A percentile compares a stretch with the other conserved stretches of the same genome.
Conservation (phyloP, 2,113 vertebrate species). For the Fregata magnificens region DNA sequence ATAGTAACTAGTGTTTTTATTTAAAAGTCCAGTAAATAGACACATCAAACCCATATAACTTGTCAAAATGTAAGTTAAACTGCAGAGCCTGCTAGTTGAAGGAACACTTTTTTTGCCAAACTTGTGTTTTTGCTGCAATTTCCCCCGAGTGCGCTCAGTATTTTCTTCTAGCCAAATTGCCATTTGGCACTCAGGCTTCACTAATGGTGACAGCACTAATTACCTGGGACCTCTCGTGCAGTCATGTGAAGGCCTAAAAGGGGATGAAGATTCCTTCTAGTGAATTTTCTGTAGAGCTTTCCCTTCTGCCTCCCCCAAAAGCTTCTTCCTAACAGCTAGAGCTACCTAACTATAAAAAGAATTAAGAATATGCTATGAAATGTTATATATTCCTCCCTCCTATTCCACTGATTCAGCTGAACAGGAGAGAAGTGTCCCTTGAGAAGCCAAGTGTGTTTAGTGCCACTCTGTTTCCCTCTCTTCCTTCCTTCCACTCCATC, state of each 20-base stretch:
- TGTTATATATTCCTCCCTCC: not conserved
- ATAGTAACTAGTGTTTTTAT: conserved; percentile 62
- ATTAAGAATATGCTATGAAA: not conserved
- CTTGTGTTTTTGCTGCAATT: not conserved
- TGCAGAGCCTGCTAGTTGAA: not conserved
- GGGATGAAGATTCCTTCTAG: not conserved
- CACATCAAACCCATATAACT: conserved; percentile 1
- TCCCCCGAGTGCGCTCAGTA: not conserved
- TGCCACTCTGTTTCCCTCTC: not conserved
- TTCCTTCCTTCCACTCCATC: not conserved
- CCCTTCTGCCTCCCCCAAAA: not conserved
- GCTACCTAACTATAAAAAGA: not conserved
- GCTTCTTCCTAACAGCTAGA: not conserved
- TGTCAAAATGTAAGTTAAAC: conserved; percentile 12
- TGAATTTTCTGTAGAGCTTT: not conserved
- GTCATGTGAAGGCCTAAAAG: not conserved
- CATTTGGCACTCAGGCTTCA: not conserved
- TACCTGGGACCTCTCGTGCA: not conserved
- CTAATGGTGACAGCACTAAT: not conserved
- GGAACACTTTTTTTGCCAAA: not conserved
- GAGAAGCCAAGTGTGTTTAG: not conserved
- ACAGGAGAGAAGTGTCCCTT: not conserved
- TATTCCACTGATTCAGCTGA: not conserved
- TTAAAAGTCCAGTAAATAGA: conserved; percentile 52
- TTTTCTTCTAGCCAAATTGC: not conserved